Evolutionary conservation across 2,797 vertebrate species (phyloP).

Genomic region (Rhyacichthys aspro): DNA sequence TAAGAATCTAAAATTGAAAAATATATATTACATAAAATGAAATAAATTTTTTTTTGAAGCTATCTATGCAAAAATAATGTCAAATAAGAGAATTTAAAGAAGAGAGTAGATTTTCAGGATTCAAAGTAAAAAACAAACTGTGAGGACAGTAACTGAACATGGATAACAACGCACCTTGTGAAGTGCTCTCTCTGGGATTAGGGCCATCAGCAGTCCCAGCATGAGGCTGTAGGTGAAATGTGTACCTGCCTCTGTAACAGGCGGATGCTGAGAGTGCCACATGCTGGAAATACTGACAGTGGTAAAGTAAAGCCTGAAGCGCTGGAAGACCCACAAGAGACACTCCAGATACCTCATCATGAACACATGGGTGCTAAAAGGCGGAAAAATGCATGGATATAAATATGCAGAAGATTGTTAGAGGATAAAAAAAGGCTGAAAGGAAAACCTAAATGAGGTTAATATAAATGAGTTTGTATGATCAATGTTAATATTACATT

Average conservation of each 20-base stretch:
- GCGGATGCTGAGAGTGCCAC: conserved; percentile 82
- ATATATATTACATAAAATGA: neutral
- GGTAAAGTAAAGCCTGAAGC: conserved; percentile 88
- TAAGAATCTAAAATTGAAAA: conserved; percentile 78
- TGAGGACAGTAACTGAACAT: neutral
- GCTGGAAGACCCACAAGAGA: conserved; percentile 89
- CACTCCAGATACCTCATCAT: conserved; percentile 90
- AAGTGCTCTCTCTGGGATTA: conserved; percentile 25
- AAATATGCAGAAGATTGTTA: conserved; percentile 1
- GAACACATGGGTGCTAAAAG: conserved; percentile 89
- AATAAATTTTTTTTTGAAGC: too few relatives aligned
- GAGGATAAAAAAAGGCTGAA: neutral
- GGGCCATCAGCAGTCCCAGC: conserved; percentile 7
- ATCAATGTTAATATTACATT: neutral
- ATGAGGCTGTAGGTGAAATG: conserved; percentile 73
- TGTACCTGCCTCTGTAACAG: conserved; percentile 85
- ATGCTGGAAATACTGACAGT: conserved; percentile 93
- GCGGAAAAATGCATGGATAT: neutral
- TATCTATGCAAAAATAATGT: too few relatives aligned
- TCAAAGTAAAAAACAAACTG: too few relatives aligned
- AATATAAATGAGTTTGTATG: neutral
- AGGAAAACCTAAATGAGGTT: neutral
- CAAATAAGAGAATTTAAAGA: too few relatives aligned
- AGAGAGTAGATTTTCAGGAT: neutral
- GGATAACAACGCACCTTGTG: conserved; percentile 44